phyloP scores from a whole-genome alignment of 1,140 invertebrate species.

The Panulirus ornatus region DNA sequence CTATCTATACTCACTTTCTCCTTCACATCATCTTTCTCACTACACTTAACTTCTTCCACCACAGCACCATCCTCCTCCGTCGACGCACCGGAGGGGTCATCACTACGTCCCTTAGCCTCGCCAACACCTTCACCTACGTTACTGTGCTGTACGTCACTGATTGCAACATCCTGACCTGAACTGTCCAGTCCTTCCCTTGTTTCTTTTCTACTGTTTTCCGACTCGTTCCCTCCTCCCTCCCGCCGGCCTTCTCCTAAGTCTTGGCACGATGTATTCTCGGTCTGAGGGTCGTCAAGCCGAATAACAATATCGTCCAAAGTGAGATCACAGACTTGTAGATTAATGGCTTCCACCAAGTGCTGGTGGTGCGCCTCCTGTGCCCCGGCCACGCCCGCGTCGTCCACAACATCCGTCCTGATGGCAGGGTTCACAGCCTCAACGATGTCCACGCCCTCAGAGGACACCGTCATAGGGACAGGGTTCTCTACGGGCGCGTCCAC shows the following conservation, averaged over 20 bases:
- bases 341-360: constrained; percentile 29
- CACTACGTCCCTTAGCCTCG: neutral
- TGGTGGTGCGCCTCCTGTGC: constrained; percentile 19
- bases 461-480: neutral
- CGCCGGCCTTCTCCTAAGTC: neutral
- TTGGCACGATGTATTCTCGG: no score
- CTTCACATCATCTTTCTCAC: constrained; percentile 17
- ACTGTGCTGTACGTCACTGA: neutral
- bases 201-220: neutral
- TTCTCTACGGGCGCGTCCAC: neutral
- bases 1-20: constrained; percentile 25
- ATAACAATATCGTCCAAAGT: neutral
- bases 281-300: neutral
- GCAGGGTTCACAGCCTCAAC: constrained; percentile 34
- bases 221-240: neutral
- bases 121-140: neutral
- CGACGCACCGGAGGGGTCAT: constrained; percentile 16
- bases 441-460: neutral
- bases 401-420: neutral
- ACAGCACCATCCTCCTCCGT: neutral
- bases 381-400: neutral
- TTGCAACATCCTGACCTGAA: neutral
- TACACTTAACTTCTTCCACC: neutral
- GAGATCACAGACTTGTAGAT: constrained; percentile 47
- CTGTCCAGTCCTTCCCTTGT: neutral